Evolutionary conservation across 2,797 vertebrate genomes (phyloP).

Genomic region (Taeniopygia guttata): DNA sequence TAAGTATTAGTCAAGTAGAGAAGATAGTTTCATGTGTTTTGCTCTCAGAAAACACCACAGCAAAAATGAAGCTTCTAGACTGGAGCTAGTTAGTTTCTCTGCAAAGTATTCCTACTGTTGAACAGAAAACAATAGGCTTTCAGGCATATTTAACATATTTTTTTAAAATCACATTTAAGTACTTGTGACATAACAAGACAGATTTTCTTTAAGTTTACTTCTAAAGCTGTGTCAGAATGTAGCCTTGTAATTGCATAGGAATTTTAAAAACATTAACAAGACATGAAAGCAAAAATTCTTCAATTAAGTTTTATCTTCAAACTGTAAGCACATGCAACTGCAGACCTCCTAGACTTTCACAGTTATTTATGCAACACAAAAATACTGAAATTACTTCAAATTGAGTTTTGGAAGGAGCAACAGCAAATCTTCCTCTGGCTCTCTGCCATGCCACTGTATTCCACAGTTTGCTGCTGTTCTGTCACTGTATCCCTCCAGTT

Average conservation of each 20-base stretch:
- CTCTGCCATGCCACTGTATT: background rate
- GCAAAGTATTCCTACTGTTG: background rate
- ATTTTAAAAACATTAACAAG: background rate
- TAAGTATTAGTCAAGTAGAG: background rate
- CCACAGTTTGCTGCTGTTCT: background rate
- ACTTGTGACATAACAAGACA: background rate
- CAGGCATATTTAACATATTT: background rate
- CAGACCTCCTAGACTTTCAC: background rate
- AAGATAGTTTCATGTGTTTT: background rate
- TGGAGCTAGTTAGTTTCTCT: background rate
- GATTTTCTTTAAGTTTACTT: background rate
- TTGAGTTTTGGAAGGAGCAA: background rate
- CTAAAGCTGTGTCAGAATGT: background rate
- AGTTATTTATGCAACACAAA: background rate
- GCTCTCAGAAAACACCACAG: background rate
- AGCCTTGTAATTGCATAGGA: background rate
- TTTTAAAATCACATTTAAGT: background rate
- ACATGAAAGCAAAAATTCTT: background rate
- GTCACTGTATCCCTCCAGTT: background rate
- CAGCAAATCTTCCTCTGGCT: background rate
- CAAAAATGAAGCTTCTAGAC: background rate
- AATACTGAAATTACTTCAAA: conserved; percentile 1
- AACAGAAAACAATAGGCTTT: background rate
- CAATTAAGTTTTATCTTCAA: conserved; percentile 1
- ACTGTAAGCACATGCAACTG: background rate